phyloP scores from a whole-genome alignment of 2,113 vertebrate genomes.

The Ardeotis arabs region DNA sequence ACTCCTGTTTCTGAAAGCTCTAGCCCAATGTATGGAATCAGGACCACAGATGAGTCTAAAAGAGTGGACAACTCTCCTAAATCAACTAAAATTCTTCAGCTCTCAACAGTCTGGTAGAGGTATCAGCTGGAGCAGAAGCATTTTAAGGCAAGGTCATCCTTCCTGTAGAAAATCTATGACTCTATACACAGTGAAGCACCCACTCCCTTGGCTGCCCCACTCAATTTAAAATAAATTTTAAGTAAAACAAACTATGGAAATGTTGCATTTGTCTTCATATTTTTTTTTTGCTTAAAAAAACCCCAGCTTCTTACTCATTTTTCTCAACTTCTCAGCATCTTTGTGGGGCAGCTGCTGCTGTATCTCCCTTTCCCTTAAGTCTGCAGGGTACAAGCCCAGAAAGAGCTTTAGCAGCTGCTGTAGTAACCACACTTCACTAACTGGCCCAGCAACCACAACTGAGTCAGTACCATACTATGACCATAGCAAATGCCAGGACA shows the following conservation, averaged over 20 bases:
- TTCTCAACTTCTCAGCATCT: not conserved
- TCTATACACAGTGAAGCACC: not conserved
- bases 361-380: not conserved
- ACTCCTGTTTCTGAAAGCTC: not conserved
- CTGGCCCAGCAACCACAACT: not conserved
- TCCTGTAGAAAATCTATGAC: not conserved
- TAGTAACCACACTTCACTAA: not conserved
- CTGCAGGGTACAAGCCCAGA: not conserved
- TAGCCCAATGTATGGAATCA: not conserved
- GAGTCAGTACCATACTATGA: not conserved
- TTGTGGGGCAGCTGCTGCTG: not conserved
- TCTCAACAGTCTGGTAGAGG: not conserved
- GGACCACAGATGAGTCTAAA: not conserved
- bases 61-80: not conserved
- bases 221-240: not conserved
- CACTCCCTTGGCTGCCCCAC: not conserved
- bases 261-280: not conserved
- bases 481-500: not conserved
- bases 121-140: not conserved
- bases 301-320: not conserved
- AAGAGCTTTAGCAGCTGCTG: not conserved
- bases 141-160: not conserved
- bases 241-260: not conserved
- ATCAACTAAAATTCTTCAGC: not conserved
- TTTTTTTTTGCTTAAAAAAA: not conserved